Evolutionary conservation across 2,797 vertebrate species (phyloP).

Genomic region (Alca torda): DNA sequence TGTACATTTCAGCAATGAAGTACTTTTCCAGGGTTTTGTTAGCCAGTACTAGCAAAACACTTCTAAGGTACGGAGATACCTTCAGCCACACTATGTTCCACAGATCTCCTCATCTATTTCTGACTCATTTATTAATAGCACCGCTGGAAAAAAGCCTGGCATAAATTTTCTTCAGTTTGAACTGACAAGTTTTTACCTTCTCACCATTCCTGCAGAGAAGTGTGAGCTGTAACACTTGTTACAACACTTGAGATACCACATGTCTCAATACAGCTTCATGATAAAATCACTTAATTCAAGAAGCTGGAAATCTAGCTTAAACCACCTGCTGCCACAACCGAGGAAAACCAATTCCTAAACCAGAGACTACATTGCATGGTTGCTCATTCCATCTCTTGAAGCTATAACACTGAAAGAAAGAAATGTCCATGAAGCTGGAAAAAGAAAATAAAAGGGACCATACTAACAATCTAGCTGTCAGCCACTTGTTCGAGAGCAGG

Average conservation of each 20-base stretch:
- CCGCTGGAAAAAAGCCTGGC: neutral
- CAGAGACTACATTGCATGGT: neutral
- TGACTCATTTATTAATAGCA: neutral
- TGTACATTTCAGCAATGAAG: neutral
- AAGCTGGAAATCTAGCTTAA: neutral
- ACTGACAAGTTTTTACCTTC: neutral
- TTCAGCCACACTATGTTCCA: neutral
- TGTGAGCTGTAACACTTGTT: neutral
- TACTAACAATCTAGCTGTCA: neutral
- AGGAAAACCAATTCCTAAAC: neutral
- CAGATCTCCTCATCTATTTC: neutral
- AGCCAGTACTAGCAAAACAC: neutral
- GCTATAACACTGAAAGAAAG: neutral
- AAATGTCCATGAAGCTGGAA: neutral
- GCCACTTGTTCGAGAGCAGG: neutral
- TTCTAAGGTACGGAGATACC: neutral
- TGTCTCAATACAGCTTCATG: neutral
- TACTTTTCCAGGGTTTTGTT: neutral
- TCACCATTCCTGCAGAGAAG: neutral
- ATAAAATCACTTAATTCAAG: neutral
- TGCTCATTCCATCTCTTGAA: neutral
- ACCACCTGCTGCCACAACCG: neutral
- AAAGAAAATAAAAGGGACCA: neutral
- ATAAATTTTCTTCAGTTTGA: neutral
- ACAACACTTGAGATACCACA: neutral